These are phyloP conservation scores for Catostomus latipinnis DNA, from an alignment of 2,797 vertebrate genomes.

Conservation along the genomic window DNA sequence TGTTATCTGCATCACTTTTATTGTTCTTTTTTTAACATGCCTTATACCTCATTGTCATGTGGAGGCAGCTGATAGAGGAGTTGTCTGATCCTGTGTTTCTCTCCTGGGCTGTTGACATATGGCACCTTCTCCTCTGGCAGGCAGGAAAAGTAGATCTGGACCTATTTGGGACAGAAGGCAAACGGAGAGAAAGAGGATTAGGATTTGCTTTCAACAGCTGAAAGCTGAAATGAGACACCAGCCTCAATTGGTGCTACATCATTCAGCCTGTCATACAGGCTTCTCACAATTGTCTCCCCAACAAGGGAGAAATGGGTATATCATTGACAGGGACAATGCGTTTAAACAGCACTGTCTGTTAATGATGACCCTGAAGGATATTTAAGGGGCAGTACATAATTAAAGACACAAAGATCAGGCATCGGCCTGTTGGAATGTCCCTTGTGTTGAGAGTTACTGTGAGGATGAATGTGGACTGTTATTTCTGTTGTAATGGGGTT, in stretches of 20 bases:
- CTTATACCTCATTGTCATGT: slow-evolving; percentile 69
- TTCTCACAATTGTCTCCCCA: slow-evolving; percentile 42
- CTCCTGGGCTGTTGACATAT: slow-evolving; percentile 94
- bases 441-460: slow-evolving; percentile 27
- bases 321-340: slow-evolving; percentile 44
- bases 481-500: slow-evolving; percentile 30
- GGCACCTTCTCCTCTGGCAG: slow-evolving; percentile 95
- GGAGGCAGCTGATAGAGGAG: slow-evolving; percentile 96
- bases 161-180: slow-evolving; percentile 72
- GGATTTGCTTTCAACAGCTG: slow-evolving; percentile 48
- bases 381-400: slow-evolving; percentile 29
- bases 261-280: slow-evolving; percentile 44
- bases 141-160: slow-evolving; percentile 96
- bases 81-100: slow-evolving; percentile 94
- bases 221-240: slow-evolving; percentile 43
- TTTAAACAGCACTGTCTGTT: slow-evolving; percentile 42
- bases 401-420: slow-evolving; percentile 22
- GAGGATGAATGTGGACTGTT: slow-evolving; percentile 23
- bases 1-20: slow-evolving; percentile 10
- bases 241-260: slow-evolving; percentile 37
- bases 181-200: slow-evolving; percentile 33
- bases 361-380: slow-evolving; percentile 45
- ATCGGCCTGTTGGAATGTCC: slow-evolving; percentile 37
- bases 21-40: slow-evolving; percentile 13
- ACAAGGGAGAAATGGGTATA: slow-evolving; percentile 37